Evolutionary conservation across 92 coral and sea anemone genomes (phyloP).

Genomic region (Siderastrea radians): DNA sequence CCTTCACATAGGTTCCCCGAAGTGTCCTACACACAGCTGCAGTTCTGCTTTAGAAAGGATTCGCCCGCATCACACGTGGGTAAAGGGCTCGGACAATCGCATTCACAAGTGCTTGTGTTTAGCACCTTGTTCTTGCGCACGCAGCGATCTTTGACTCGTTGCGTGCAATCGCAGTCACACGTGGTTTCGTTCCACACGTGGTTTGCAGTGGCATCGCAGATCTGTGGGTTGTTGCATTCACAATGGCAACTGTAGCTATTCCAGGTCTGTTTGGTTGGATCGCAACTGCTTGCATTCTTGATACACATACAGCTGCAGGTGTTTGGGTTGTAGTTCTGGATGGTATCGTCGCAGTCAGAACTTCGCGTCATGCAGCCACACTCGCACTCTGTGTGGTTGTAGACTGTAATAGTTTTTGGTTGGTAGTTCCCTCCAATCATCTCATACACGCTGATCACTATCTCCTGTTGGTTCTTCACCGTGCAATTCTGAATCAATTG

Average conservation of each 20-base stretch:
- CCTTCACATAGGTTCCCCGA: neutral
- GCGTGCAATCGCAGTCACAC: constrained; percentile 38
- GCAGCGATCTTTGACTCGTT: constrained; percentile 19
- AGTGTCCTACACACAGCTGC: constrained; percentile 39
- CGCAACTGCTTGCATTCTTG: too few relatives aligned
- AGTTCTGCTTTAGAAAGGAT: constrained; percentile 21
- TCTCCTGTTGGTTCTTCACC: constrained; percentile 27
- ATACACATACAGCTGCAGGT: too few relatives aligned
- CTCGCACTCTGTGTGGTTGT: too few relatives aligned
- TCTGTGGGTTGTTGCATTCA: neutral
- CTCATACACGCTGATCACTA: neutral
- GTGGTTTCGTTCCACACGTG: constrained; percentile 10
- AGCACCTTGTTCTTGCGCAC: constrained; percentile 7
- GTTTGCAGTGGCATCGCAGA: constrained; percentile 1
- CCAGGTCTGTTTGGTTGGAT: too few relatives aligned
- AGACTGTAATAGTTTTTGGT: too few relatives aligned
- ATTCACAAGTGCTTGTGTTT: constrained; percentile 11
- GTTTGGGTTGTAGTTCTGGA: too few relatives aligned
- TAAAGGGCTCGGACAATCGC: constrained; percentile 9
- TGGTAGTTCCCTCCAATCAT: neutral
- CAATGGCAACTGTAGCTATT: constrained; percentile 6
- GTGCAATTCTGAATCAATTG: neutral
- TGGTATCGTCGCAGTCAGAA: too few relatives aligned
- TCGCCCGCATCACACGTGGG: neutral
- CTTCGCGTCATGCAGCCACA: too few relatives aligned